A percentile compares a stretch with the other conserved stretches of the same genome.
These are phyloP conservation scores for Caenorhabditis uteleia DNA, from an alignment of 2,888 invertebrate species.

Conservation along the genomic window DNA sequence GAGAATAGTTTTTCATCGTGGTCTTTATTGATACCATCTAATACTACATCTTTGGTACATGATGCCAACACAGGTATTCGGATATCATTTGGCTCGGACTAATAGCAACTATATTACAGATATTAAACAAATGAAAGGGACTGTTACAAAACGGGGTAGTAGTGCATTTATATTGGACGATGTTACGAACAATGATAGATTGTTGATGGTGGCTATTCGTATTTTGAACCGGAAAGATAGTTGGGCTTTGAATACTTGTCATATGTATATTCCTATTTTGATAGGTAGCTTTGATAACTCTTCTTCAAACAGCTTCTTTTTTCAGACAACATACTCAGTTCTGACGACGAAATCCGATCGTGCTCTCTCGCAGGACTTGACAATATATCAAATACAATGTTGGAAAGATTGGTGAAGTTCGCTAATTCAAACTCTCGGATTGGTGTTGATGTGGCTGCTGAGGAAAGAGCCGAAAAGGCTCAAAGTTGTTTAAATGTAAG, in stretches of 20 bases:
- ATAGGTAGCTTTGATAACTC: slow-evolving; percentile 13
- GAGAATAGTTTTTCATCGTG: too few relatives aligned
- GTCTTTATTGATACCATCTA: too few relatives aligned
- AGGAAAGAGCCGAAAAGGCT: slow-evolving; percentile 42
- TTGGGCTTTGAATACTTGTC: slow-evolving; percentile 28
- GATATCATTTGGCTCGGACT: too few relatives aligned
- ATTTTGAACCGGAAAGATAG: slow-evolving; percentile 18
- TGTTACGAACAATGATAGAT: slow-evolving; percentile 11
- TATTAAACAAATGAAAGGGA: background rate
- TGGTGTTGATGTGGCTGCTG: slow-evolving; percentile 46
- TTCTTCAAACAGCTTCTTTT: background rate
- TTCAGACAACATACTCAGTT: slow-evolving; percentile 20
- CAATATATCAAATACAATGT: slow-evolving; percentile 10
- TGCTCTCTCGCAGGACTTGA: slow-evolving; percentile 13
- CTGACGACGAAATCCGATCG: slow-evolving; percentile 6
- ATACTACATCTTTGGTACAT: too few relatives aligned
- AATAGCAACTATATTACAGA: too few relatives aligned
- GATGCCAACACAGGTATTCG: too few relatives aligned
- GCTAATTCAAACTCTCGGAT: slow-evolving; percentile 20
- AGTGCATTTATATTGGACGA: background rate
- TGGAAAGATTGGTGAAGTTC: slow-evolving; percentile 16
- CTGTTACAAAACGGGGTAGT: background rate
- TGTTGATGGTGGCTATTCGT: slow-evolving; percentile 10
- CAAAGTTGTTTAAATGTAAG: slow-evolving; percentile 37
- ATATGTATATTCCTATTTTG: slow-evolving; percentile 18